Percentiles rank a stretch among this genome's conserved stretches.
Evolutionary conservation across 2,113 vertebrate genomes (phyloP).

Genomic region (Danionella cerebrum): DNA sequence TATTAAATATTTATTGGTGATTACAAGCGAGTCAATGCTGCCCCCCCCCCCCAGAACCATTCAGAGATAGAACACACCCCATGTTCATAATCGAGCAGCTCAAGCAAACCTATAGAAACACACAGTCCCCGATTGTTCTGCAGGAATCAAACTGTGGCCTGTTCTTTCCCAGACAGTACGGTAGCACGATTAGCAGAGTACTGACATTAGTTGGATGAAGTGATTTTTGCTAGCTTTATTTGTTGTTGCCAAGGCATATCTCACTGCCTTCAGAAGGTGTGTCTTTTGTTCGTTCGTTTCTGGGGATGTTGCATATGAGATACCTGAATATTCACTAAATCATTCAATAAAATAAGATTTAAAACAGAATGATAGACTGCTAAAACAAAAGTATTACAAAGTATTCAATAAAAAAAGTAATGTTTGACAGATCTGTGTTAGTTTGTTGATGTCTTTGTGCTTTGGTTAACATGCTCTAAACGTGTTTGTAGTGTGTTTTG

Average conservation of each 20-base stretch:
- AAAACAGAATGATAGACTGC: constrained; percentile 81
- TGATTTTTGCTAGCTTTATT: constrained; percentile 65
- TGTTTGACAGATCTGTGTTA: constrained; percentile 73
- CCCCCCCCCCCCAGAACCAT: constrained; percentile 27
- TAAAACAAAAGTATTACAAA: constrained; percentile 79
- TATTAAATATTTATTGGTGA: constrained; percentile 9
- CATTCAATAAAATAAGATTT: constrained; percentile 72
- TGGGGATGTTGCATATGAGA: constrained; percentile 72
- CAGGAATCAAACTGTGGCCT: not conserved
- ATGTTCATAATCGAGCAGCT: not conserved
- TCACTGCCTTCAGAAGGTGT: constrained; percentile 73
- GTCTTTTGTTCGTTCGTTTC: constrained; percentile 65
- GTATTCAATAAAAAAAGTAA: constrained; percentile 86
- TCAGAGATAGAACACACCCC: constrained; percentile 45
- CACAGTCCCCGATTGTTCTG: not conserved
- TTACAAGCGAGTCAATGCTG: constrained; percentile 32
- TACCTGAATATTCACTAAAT: constrained; percentile 68
- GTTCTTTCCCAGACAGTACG: constrained; percentile 28
- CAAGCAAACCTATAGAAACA: not conserved
- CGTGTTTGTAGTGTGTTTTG: too few species aligned
- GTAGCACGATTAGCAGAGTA: constrained; percentile 47
- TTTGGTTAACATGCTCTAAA: not conserved
- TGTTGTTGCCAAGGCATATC: constrained; percentile 68
- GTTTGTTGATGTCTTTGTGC: not conserved
- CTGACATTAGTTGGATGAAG: constrained; percentile 27